These are phyloP conservation scores for Spongilla lacustris DNA, from an alignment of 37 sponge, comb jelly and placozoan species.

Conservation along the genomic window DNA sequence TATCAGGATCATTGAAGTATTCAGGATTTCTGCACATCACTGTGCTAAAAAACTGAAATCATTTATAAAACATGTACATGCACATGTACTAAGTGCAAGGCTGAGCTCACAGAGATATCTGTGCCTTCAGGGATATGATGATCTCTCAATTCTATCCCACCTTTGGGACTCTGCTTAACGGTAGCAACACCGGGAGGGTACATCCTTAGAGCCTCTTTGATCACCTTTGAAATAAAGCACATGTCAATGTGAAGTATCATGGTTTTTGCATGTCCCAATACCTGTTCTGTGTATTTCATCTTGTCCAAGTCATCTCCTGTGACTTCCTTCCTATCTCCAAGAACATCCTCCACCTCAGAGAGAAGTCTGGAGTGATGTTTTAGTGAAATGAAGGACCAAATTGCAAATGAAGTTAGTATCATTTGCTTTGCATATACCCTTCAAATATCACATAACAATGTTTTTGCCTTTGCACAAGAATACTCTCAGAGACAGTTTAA, in stretches of 20 bases:
- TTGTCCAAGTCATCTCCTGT: background rate
- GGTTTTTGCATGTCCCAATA: background rate
- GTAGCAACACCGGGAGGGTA: constrained; percentile 9
- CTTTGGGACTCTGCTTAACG: background rate
- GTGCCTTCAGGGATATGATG: constrained; percentile 7
- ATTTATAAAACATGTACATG: background rate
- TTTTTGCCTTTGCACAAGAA: too few relatives aligned
- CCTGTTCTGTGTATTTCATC: constrained; percentile 4
- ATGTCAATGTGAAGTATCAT: too few relatives aligned
- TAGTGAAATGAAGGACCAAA: too few relatives aligned
- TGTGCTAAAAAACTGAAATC: background rate
- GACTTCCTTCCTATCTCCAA: background rate
- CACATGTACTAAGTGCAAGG: background rate
- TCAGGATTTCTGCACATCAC: background rate
- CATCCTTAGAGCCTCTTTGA: constrained; percentile 4
- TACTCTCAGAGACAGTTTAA: too few relatives aligned
- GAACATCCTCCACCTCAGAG: constrained; percentile 9
- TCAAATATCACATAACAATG: too few relatives aligned
- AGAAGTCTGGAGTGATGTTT: background rate
- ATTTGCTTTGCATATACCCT: too few relatives aligned
- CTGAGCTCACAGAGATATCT: background rate
- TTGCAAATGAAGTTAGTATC: too few relatives aligned
- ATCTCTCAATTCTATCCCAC: background rate
- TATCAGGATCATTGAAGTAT: constrained; percentile 1
- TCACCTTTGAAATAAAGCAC: background rate